Evolutionary conservation across 2,797 vertebrate species (phyloP).

Genomic region (Neosilurus hyrtlii): DNA sequence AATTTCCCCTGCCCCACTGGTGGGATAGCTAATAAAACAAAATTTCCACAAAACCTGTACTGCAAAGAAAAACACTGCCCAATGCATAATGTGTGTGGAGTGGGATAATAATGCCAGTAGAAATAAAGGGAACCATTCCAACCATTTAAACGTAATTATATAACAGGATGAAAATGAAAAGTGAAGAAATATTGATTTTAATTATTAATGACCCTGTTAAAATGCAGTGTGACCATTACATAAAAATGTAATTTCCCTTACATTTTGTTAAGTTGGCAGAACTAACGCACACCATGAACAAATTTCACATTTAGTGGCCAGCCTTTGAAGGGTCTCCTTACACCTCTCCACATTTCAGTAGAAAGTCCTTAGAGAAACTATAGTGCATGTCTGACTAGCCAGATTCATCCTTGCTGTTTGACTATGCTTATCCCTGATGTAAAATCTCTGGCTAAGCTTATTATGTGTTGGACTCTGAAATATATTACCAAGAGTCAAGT

Average conservation of each 20-base stretch:
- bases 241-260: not conserved
- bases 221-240: not conserved
- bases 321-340: constrained; percentile 56
- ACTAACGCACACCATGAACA: constrained; percentile 39
- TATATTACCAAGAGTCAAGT: constrained; percentile 66
- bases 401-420: constrained; percentile 51
- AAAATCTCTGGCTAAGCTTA: constrained; percentile 71
- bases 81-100: no score
- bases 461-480: constrained; percentile 70
- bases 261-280: constrained; percentile 28
- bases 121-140: no score
- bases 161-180: no score
- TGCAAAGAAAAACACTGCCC: no score
- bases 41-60: no score
- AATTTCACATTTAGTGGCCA: constrained; percentile 66
- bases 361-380: constrained; percentile 63
- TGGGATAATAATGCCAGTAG: no score
- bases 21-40: no score
- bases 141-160: no score
- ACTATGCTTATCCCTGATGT: constrained; percentile 49
- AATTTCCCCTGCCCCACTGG: no score
- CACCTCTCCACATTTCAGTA: constrained; percentile 49
- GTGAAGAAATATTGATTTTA: no score
- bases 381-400: constrained; percentile 61
- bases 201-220: not conserved